phyloP scores from a whole-genome alignment of 2,797 vertebrate genomes.

The Bryconaethiops microstoma region DNA sequence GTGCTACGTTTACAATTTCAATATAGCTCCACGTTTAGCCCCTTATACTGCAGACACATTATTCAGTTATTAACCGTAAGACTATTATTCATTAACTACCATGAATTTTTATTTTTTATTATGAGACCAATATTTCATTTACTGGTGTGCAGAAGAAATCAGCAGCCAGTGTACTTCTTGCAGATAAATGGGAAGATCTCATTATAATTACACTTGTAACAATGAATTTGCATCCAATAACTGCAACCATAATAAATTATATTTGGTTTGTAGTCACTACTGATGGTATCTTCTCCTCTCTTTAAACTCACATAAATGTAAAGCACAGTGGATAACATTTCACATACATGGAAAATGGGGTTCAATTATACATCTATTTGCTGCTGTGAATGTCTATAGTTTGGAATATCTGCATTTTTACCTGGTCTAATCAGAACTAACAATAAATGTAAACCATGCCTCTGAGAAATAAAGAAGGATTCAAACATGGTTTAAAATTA shows the following conservation, averaged over 20 bases:
- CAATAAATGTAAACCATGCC: too few relatives aligned
- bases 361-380: not conserved
- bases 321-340: not conserved
- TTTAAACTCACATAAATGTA: not conserved
- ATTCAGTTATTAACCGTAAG: not conserved
- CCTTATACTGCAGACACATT: not conserved
- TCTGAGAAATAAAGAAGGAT: too few relatives aligned
- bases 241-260: not conserved
- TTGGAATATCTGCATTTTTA: too few relatives aligned
- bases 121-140: not conserved
- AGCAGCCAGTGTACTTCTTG: too few relatives aligned
- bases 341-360: not conserved
- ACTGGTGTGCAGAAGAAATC: too few relatives aligned
- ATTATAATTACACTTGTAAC: not conserved
- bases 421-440: too few relatives aligned
- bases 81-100: not conserved
- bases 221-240: not conserved
- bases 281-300: not conserved
- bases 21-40: too few relatives aligned
- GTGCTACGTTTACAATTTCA: not conserved
- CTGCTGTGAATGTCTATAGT: too few relatives aligned
- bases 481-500: too few relatives aligned
- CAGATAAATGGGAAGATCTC: too few relatives aligned
- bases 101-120: not conserved
- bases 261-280: not conserved